These are phyloP conservation scores for Hippocampus kuda DNA, from an alignment of 2,797 vertebrate genomes.

Conservation along the genomic window DNA sequence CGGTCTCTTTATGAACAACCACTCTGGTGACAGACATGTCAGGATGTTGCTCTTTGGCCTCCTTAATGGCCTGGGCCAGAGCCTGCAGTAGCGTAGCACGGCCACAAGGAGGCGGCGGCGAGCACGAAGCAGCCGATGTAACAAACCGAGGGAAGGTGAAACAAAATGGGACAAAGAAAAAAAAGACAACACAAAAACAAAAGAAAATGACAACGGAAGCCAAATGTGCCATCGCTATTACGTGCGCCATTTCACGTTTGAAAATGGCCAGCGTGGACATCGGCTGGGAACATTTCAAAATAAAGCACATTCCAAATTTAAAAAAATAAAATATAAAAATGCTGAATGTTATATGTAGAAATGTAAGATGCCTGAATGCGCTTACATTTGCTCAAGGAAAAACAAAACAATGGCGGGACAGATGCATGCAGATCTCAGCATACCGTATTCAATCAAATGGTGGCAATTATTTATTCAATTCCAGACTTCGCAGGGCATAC, in stretches of 20 bases:
- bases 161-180: constrained; percentile 25
- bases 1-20: constrained; percentile 98
- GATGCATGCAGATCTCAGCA: constrained; percentile 19
- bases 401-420: constrained; percentile 21
- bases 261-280: constrained; percentile 19
- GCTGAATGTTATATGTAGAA: neutral
- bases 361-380: constrained; percentile 5
- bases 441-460: neutral
- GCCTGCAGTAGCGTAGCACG: constrained; percentile 68
- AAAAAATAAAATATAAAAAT: neutral
- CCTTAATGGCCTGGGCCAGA: constrained; percentile 97
- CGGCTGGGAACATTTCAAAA: neutral
- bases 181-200: constrained; percentile 36
- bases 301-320: neutral
- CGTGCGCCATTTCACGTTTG: constrained; percentile 35
- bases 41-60: constrained; percentile 99
- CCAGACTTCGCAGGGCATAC: no score
- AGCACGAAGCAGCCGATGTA: constrained; percentile 40
- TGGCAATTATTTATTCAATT: no score
- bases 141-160: constrained; percentile 29
- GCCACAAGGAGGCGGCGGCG: constrained; percentile 47
- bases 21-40: constrained; percentile 99
- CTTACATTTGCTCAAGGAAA: constrained; percentile 28
- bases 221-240: constrained; percentile 31
- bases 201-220: constrained; percentile 38